Base-by-base conservation (phyloP, 2,888 invertebrate genomes). In the Xylota segnis region DNA sequence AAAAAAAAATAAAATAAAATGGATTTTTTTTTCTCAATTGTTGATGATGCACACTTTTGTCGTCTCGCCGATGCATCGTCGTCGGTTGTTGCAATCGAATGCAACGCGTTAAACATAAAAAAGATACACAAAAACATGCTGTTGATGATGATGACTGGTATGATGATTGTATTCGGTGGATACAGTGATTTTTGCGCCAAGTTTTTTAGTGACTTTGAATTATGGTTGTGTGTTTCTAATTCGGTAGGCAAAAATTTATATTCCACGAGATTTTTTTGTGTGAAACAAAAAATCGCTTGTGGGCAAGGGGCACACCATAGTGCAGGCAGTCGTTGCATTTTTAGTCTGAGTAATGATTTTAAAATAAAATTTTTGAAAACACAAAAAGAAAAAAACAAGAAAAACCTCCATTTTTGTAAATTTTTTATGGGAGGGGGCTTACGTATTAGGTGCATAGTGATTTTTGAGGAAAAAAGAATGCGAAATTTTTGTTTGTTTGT, bases 141-240 rank as follows among this genome's bases (percentile, higher is more conserved):
- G 52, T 45, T 71, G 58, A 74, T 63, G 81, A 86, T 76, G 76
- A 66, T 77, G 86, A 82, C 56, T 82, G 66, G 71, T 68, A 77
- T 65, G 72, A 82, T 78, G 72, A 83, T 77, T 76, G 76, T 75
- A 54, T 74, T 70, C 59, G 5, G 34, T 34, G 56, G 47, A 74
- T 50, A 68, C 52, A 56, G 61, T 43, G 68, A 40, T 56, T 84
- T 76, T 86, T 82, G 82, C 86, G 86, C 86, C 76, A 86, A 82
- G 76, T 86, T 86, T 86, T 86, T 86, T 86, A 86, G 66, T 82
- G 86, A 76, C 76, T 86, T 86, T 86, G 82, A 86, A 76, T 76
- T 86, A 86, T 86, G 47, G 71, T 58, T 50, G 63, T 43, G 65
- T 59, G 59, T 23, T 70, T 82, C 86, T 76, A 81, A 84, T 47